A percentile compares a stretch with the other conserved stretches of the same genome.
Evolutionary conservation across 2,797 vertebrate genomes (phyloP).

Genomic region (Propithecus deckenii): DNA sequence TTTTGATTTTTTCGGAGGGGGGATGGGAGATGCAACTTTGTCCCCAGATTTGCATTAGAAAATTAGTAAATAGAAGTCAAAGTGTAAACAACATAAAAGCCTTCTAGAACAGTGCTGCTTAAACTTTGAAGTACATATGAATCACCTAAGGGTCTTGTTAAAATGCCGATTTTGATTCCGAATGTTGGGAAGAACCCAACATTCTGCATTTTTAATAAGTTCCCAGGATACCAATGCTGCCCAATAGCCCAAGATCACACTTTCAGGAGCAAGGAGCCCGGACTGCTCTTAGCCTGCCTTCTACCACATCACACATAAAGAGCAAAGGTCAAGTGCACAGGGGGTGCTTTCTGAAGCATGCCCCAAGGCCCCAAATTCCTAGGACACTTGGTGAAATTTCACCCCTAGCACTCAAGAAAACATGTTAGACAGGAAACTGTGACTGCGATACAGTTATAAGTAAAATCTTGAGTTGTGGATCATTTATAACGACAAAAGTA

Average conservation of each 20-base stretch:
- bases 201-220: not conserved
- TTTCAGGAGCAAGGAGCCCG: not conserved
- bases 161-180: not conserved
- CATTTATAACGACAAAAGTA: not conserved
- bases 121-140: fast-evolving
- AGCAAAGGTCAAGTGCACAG: fast-evolving
- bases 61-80: not conserved
- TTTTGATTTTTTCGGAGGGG: not conserved
- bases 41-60: not conserved
- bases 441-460: fast-evolving
- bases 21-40: not conserved
- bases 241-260: fast-evolving
- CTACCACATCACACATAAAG: not conserved
- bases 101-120: not conserved
- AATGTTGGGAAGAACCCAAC: not conserved
- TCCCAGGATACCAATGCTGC: not conserved
- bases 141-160: not conserved
- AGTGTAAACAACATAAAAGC: not conserved
- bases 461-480: not conserved
- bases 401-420: not conserved
- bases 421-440: not conserved
- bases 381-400: not conserved
- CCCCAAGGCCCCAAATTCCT: no score
- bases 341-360: not conserved
- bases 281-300: not conserved